phyloP scores from a whole-genome alignment of 2,797 vertebrate genomes.

The Apogon hyalosoma region DNA sequence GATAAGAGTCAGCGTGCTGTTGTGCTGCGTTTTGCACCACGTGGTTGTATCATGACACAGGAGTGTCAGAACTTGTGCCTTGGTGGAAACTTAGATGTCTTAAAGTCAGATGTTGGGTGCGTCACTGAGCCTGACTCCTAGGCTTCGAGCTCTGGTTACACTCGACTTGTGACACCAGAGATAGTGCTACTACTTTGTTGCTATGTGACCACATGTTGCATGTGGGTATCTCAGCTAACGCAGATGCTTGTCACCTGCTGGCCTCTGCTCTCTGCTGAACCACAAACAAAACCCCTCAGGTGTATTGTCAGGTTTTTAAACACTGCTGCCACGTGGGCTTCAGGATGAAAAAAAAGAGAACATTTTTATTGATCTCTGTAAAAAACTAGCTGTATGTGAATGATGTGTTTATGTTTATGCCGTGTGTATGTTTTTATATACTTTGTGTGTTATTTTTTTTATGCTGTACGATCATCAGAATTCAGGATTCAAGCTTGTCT shows the following conservation, averaged over 20 bases:
- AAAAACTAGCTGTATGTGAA: no score
- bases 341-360: no score
- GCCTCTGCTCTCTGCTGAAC: background rate
- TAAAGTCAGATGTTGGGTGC: constrained; percentile 55
- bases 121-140: constrained; percentile 51
- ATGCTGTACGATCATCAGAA: no score
- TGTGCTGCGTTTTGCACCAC: constrained; percentile 17
- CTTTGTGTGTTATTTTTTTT: no score
- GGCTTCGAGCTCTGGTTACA: constrained; percentile 56
- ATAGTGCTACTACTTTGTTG: constrained; percentile 35
- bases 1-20: constrained; percentile 25
- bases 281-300: background rate
- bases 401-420: no score
- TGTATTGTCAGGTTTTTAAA: background rate
- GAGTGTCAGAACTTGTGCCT: constrained; percentile 66
- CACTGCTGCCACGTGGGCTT: background rate
- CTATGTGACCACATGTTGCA: constrained; percentile 28
- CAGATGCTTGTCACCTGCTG: background rate
- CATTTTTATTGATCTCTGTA: no score
- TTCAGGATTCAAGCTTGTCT: no score
- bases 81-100: constrained; percentile 66
- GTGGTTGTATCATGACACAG: constrained; percentile 50
- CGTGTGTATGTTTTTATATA: no score
- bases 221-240: constrained; percentile 32
- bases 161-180: constrained; percentile 42